A percentile compares a stretch with the other conserved stretches of the same genome.
Conservation (phyloP, 2,797 vertebrate species). For the Microcaecilia unicolor region DNA sequence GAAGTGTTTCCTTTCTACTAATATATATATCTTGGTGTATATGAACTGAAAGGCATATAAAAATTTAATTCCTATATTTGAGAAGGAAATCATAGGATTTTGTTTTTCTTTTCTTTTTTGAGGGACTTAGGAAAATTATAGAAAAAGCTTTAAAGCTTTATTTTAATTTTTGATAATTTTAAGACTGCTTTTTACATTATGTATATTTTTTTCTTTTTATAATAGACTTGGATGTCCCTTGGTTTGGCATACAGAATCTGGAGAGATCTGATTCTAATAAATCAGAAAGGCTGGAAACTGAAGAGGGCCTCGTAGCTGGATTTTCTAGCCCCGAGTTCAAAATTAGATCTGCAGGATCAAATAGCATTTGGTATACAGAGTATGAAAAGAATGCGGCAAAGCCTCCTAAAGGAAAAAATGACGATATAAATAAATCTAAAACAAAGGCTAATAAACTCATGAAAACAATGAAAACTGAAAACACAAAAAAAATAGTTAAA, state of each 20-base stretch:
- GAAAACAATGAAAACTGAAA: conserved; percentile 86
- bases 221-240: conserved; percentile 87
- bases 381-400: conserved; percentile 68
- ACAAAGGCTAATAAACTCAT: conserved; percentile 87
- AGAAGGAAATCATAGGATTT: conserved; percentile 5
- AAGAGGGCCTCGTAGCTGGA: conserved; percentile 62
- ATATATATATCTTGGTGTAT: too few species aligned
- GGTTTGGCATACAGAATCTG: conserved; percentile 75
- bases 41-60: too few species aligned
- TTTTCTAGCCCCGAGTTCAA: conserved; percentile 67
- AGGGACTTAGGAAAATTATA: too few species aligned
- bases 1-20: too few species aligned
- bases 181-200: too few species aligned
- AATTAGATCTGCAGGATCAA: conserved; percentile 47
- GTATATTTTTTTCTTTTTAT: conserved; percentile 23
- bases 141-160: conserved; percentile 15
- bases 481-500: conserved; percentile 82
- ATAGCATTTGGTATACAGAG: conserved; percentile 66
- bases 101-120: conserved; percentile 13
- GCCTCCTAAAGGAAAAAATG: conserved; percentile 54
- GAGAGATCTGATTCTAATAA: conserved; percentile 67
- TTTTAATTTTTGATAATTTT: conserved; percentile 31
- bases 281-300: conserved; percentile 69
- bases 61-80: too few species aligned
- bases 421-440: conserved; percentile 78